Base-by-base conservation (phyloP, 1,140 invertebrate species). In the Cydia pomonella region DNA sequence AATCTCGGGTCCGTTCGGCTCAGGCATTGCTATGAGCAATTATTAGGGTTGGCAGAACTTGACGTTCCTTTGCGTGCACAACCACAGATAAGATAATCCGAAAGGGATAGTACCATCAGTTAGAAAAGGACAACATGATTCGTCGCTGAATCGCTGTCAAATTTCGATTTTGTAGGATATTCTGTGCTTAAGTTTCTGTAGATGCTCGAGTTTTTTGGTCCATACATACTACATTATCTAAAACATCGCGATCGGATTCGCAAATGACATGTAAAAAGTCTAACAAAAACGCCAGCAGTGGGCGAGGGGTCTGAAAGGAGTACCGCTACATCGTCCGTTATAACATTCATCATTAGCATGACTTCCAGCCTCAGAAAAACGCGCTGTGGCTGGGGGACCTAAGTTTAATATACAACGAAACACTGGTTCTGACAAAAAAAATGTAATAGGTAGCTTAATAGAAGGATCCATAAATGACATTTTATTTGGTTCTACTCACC, bases 291-390 rank as follows among this genome's bases (percentile, higher is more conserved):
- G 25, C 23, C 64, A 66, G 63, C 13, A 69, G 27, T 69, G 27
- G 64, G 64, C 27, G 64, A 41, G 27, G n/a, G 27, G 64, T 9
- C 64, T 69, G 64, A 69, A 69, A 69, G 29, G 27, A 59, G n/a
- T 41, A 69, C 64, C 29, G 64, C 21, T 33, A 69, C 64, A 21
- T 29, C 25, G 25, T 18, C 64, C 64, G 64, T 69, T 69, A 69
- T 69, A 38, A 69, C 64, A 69, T 69, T 33, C 9, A 69, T 69
- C 27, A 69, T 69, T 69, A 69, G n/a, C 64, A 69, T 33, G 27
- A 27, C n/a, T 29, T 69, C 27, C n/a, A 41, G 27, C 21, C 7
- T 23, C 7, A 23, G 6, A 59, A 59, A 59, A 21, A 59, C 21
- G 9, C 1, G 21, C 18, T 53, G 50, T 53, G n/a, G 21, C 53